Conservation (phyloP, 2,797 vertebrate species). For the Alexandromys oeconomus region DNA sequence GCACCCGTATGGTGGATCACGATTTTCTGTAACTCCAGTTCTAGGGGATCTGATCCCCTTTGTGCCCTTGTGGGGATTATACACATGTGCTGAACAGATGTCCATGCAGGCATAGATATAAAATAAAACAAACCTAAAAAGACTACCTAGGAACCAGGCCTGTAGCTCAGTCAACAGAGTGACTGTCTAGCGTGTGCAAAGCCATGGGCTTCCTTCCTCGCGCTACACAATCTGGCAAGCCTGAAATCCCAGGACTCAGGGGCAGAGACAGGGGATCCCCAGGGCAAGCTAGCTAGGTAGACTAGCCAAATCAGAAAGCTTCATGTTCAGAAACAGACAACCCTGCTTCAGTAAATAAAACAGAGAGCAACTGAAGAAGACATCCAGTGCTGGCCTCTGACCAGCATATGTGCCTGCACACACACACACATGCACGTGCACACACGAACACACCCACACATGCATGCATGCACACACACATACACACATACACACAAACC, state of each 20-base stretch:
- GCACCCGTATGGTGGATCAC: neutral
- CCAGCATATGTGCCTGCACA: too few relatives aligned
- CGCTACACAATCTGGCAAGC: neutral
- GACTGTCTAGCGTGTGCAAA: neutral
- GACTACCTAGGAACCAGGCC: neutral
- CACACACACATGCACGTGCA: accelerated
- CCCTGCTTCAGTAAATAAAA: too few relatives aligned
- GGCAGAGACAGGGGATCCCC: neutral
- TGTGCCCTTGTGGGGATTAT: neutral
- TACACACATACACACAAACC: neutral
- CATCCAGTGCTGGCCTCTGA: neutral
- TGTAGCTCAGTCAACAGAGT: neutral
- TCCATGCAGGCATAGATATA: neutral
- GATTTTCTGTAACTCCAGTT: neutral
- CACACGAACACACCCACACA: too few relatives aligned
- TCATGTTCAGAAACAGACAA: neutral
- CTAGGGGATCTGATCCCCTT: neutral
- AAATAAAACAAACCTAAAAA: neutral
- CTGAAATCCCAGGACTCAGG: neutral
- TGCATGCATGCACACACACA: too few relatives aligned
- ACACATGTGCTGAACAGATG: neutral
- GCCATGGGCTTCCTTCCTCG: neutral
- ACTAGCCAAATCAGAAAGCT: too few relatives aligned
- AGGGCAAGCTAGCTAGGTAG: too few relatives aligned
- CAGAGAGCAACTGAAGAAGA: neutral